Evolutionary conservation across 2,113 vertebrate species (phyloP), one percentile per base, ranked within the genome.

Genomic region (Oncorhynchus kisutch): DNA sequence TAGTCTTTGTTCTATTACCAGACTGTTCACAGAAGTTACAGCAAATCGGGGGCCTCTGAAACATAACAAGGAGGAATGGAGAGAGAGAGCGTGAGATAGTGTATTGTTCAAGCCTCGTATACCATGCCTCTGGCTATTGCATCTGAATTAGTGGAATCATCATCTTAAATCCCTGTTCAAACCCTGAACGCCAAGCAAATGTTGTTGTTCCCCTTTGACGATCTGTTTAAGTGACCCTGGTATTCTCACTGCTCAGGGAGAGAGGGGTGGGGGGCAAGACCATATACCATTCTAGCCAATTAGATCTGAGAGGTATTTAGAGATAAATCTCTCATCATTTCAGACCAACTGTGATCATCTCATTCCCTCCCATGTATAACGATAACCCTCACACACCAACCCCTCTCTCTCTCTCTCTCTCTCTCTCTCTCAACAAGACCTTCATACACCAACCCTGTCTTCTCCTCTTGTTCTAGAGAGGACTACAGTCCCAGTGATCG

Each of bases 321-420:
- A 82, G 73, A 75, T 84, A 68, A 82, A 78, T 82, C 78, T 60
- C 70, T 78, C 82, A 82, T 78, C 75, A 74, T 76, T 67, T 57
- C 75, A 24, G 29, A 16, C 27, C 27, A 5, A 13, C 13, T 66
- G 64, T 66, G 22, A 8, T 65, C 22, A 59, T 59, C 57, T 59
- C 57, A 59, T 27, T 77, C 12, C 45, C 71, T 76, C 68, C 73
- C 54, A 64, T 81, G 77, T 82, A 76, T 65, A 85, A 81, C 82
- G 71, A 81, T 65, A 75, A 71, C 75, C 79, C 25, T 39, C 39
- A 45, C 39, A 45, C 39, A 45, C 2, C 39, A 45, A 11, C 39
- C 39, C 39, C 5, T 7, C 7, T 2, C 0, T 6, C 5, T 6
- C 31, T 34, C 31, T 34, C 31, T 34, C 34, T 39, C 34, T 39